Evolutionary conservation across 2,888 invertebrate genomes (phyloP), one percentile per base, ranked within the genome.

Genomic region (Nematopogon swammerdamellus): DNA sequence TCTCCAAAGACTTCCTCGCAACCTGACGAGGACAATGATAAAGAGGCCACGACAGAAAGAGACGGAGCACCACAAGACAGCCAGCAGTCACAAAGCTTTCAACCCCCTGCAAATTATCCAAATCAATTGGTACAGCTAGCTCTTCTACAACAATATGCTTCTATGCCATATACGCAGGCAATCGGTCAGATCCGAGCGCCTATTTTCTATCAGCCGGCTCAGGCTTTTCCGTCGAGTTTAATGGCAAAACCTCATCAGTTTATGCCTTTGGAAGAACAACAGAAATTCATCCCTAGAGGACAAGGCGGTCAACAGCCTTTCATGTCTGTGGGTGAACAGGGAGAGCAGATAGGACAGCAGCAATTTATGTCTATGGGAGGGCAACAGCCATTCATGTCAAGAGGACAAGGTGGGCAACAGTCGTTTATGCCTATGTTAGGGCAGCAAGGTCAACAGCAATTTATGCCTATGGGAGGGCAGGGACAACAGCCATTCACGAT

Each of bases 11-110:
- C n/a, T n/a, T n/a, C n/a, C n/a, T n/a, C n/a, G n/a, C n/a, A n/a
- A n/a, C n/a, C n/a, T 46, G 10, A 14, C 3, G n/a, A 46, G n/a
- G 19, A n/a, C n/a, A n/a, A n/a, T n/a, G n/a, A 46, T 19, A 4
- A 5, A 20, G n/a, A 46, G 20, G 20, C 11, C 16, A 36, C 8
- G 30, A 47, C 2, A 61, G 62, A 14, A 57, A 63, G 49, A 65
- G 62, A 47, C 53, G 60, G 70, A 77, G 14, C 77, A 79, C 65
- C n/a, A n/a, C n/a, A n/a, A n/a, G 65, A 77, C 0, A 58, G 74
- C 0, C 74, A 66, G 46, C 74, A 76, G 25, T 25, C 25, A 25
- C 25, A 54, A 74, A 72, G 3, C 54, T 77, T 1, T 72, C 76
- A 54, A 75, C 67, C 20, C 73, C 76, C 16, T 67, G 74, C 18